Evolutionary conservation across 2,797 vertebrate species (phyloP), one percentile per base, ranked within the genome.

Genomic region (Antrozous pallidus): DNA sequence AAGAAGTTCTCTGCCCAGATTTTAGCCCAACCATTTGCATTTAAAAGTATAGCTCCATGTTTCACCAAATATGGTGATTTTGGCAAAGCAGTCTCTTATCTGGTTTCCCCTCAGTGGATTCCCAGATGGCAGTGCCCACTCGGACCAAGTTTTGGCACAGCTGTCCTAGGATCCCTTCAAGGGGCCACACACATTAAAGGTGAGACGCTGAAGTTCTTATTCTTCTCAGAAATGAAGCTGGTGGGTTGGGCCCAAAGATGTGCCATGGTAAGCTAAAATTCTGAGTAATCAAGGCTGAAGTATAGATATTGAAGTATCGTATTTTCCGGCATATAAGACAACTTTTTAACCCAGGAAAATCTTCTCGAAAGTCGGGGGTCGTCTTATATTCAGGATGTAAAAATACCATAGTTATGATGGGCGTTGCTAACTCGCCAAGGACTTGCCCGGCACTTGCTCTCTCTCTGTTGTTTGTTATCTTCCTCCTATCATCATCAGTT

Each of bases 161-260:
- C 24, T 33, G 8, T 70, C 61, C 58, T 58, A 6, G 13, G 54
- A 22, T 31, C 80, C 45, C 54, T 56, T 38, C 36, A 4, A 10
- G 5, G 2, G 20, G 33, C 38, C 74, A 40, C 0, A 0, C 56
- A 58, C 26, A 11, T 40, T 84, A n/a, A 80, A 77, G 24, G 4
- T 40, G 38, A 95, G 16, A 84, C 36, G 88, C 65, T n/a, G 36
- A 73, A 61, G 31, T 86, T 79, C 58, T 87, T 67, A 12, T 33
- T 77, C 38, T 84, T 78, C n/a, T 88, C 75, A 82, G 40, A 92
- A 94, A 79, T 75, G 6, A 92, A 93, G 70, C 20, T 17, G 3
- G 22, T 49, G 5, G 36, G 4, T 56, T 70, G 36, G 24, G 6
- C 4, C 12, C 54, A n/a, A 88, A 54, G n/a, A 47, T 65, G 16